These are phyloP conservation scores for Celastrina argiolus DNA, from an alignment of 2,888 invertebrate species.

Conservation along the genomic window DNA sequence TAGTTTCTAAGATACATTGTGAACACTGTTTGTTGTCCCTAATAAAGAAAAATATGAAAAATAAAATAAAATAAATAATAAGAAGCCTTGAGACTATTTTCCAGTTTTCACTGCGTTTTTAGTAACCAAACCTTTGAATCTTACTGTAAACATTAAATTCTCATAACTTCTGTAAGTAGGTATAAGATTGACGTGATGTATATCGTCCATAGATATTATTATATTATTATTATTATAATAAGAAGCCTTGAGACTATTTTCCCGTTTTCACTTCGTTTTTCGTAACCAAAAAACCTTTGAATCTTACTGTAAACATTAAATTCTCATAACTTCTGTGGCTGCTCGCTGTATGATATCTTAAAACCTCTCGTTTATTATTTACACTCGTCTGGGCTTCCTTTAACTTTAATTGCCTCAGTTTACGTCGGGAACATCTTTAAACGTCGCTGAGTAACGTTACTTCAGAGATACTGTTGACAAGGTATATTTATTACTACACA, in stretches of 20 bases:
- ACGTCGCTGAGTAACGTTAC: conserved; percentile 29
- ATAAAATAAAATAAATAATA: too few species aligned
- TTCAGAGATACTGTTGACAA: background rate
- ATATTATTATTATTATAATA: too few species aligned
- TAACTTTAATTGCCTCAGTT: conserved; percentile 47
- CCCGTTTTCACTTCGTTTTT: background rate
- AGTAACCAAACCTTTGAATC: background rate
- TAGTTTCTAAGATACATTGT: too few species aligned
- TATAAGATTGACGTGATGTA: too few species aligned
- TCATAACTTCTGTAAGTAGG: background rate
- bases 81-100: background rate
- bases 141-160: conserved; percentile 14
- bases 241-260: background rate
- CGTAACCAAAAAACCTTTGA: background rate
- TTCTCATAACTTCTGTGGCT: background rate
- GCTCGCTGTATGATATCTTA: conserved; percentile 24
- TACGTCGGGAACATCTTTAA: conserved; percentile 50
- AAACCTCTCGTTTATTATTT: conserved; percentile 53
- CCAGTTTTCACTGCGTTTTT: background rate
- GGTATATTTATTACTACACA: background rate
- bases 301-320: conserved; percentile 14
- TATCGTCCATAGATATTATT: too few species aligned
- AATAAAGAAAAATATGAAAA: too few species aligned
- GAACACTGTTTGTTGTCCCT: too few species aligned
- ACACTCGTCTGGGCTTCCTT: conserved; percentile 43